Conservation (phyloP, 2,888 invertebrate genomes). For the Scotopteryx bipunctaria region DNA sequence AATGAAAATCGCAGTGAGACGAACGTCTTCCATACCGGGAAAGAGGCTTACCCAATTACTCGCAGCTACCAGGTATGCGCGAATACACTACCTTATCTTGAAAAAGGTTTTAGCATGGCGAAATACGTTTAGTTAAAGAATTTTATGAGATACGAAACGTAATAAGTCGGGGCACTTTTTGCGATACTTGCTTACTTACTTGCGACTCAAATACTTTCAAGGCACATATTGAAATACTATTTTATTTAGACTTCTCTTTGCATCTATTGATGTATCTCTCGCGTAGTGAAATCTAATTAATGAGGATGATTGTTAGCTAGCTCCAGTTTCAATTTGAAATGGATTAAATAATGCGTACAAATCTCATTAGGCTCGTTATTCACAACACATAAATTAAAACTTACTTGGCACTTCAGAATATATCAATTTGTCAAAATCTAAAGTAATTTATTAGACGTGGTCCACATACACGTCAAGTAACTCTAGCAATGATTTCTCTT, state of each 20-base stretch:
- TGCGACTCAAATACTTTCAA: no score
- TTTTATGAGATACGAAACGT: background rate
- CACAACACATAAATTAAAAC: constrained; percentile 20
- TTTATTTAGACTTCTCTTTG: no score
- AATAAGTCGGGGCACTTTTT: background rate
- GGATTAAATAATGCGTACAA: background rate
- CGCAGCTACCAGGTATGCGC: constrained; percentile 32
- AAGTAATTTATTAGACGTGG: constrained; percentile 31
- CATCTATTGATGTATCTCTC: no score
- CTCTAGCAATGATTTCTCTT: constrained; percentile 38
- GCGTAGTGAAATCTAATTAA: no score
- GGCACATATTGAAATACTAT: no score
- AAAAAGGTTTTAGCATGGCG: constrained; percentile 17
- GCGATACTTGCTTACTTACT: no score
- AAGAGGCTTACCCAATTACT: constrained; percentile 65
- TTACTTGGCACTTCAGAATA: constrained; percentile 5
- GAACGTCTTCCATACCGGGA: constrained; percentile 54
- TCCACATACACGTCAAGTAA: constrained; percentile 30
- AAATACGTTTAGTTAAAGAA: constrained; percentile 3
- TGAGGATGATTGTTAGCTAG: background rate
- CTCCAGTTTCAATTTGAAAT: background rate
- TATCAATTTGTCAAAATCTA: constrained; percentile 27
- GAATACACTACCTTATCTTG: constrained; percentile 41
- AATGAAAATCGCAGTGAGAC: constrained; percentile 67
- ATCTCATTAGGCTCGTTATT: constrained; percentile 23